Base-by-base conservation (phyloP, 2,888 invertebrate species). In the Andrena minutula region DNA sequence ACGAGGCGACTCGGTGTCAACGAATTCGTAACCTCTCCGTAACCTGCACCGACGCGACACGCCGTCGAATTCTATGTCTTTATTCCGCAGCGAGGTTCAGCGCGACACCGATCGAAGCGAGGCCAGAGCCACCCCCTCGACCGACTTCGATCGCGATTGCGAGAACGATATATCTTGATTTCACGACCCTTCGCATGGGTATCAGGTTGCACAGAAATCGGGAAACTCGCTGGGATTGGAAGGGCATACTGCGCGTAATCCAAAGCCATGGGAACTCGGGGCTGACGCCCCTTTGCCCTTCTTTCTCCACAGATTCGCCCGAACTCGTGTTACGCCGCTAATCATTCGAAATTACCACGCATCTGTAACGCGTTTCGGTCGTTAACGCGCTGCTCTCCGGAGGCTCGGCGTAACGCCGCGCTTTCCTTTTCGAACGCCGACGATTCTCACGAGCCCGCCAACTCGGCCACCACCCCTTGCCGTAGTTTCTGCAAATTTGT, bases 141-240 rank as follows among this genome's bases (percentile, higher is more conserved):
- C 0, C 53, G 41, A 47, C 60, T 76, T 87, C 78, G 73, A 49
- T 60, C 68, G 26, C 77, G 77, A 79, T 84, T 72, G 78, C 76
- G 69, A 60, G 87, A 84, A 85, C 90, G 90, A 93, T 93, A 93
- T 93, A 93, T 93, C 93, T 94, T 93, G 93, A 93, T 94, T 93
- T 91, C 89, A 92, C 90, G 93, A 93, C 93, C 93, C 93, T 92
- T 91, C 92, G 91, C 93, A 92, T 90, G 92, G 90, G 91, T 94
- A 93, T 93, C 93, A 90, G 91, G 93, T 93, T 93, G 89, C 93
- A 91, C 92, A 90, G 89, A 93, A 94, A 94, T 93, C 93, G 93
- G 93, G 93, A 94, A 94, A 93, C 89, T 88, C 87, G 69, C 77
- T 69, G 79, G 83, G 84, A 88, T 83, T 76, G 79, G 82, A 69